Evolutionary conservation across 1,140 invertebrate genomes (phyloP).

Genomic region (Aplysia californica): DNA sequence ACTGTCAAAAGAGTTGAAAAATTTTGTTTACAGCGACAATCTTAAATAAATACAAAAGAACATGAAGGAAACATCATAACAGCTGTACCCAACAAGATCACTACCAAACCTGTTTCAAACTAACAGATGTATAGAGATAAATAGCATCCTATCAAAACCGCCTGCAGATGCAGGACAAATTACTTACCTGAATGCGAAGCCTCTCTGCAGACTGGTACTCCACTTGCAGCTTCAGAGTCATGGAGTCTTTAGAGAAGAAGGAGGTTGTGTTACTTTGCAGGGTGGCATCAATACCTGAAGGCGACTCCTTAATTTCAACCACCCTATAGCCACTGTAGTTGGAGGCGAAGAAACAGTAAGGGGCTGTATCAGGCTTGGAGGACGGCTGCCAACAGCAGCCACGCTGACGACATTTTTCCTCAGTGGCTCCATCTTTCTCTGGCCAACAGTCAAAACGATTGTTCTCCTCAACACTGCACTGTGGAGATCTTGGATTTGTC

Average conservation of each 20-base stretch:
- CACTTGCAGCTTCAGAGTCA: conserved; percentile 41
- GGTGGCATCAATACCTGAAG: conserved; percentile 28
- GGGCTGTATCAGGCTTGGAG: conserved; percentile 17
- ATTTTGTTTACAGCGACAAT: no score
- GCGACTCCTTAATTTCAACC: conserved; percentile 20
- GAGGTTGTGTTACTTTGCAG: conserved; percentile 35
- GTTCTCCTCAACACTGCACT: conserved; percentile 13
- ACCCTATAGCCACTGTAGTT: conserved; percentile 43
- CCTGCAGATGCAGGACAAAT: background rate
- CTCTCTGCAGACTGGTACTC: conserved; percentile 36
- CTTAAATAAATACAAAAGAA: no score
- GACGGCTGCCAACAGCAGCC: conserved; percentile 77
- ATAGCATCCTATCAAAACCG: no score
- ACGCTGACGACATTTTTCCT: conserved; percentile 75
- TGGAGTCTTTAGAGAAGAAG: conserved; percentile 45
- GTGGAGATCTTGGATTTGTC: no score
- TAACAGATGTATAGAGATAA: no score
- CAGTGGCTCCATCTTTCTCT: conserved; percentile 71
- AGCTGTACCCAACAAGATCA: no score
- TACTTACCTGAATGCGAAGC: conserved; percentile 48
- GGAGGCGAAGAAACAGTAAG: conserved; percentile 48
- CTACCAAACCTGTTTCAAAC: no score
- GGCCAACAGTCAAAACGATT: conserved; percentile 81
- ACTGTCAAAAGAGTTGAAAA: no score
- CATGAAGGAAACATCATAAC: no score